A percentile compares a stretch with the other conserved stretches of the same genome.
Evolutionary conservation across 2,113 vertebrate species (phyloP).

Genomic region (Paedocypris sp.): DNA sequence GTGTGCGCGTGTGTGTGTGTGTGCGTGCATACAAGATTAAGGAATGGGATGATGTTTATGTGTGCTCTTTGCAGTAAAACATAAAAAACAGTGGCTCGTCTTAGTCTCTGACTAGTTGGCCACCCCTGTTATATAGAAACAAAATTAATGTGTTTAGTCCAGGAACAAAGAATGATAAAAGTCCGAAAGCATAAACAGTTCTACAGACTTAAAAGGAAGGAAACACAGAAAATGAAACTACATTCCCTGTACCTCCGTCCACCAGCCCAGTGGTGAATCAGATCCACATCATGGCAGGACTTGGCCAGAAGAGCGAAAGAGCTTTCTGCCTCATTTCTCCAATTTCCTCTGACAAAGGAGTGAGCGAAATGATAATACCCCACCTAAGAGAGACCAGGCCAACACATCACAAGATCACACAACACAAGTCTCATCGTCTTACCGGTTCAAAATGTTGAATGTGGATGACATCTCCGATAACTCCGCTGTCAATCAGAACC

Average conservation of each 20-base stretch:
- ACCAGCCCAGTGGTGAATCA: slow-evolving; percentile 70
- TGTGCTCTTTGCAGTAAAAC: too few species aligned
- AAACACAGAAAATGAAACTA: neutral
- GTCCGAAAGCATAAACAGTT: too few species aligned
- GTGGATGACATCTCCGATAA: slow-evolving; percentile 66
- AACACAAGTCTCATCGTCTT: slow-evolving; percentile 21
- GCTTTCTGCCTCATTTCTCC: slow-evolving; percentile 70
- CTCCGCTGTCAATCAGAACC: slow-evolving; percentile 62
- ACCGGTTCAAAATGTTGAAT: slow-evolving; percentile 76
- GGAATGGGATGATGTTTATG: too few species aligned
- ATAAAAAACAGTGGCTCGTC: too few species aligned
- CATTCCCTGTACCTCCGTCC: slow-evolving; percentile 52
- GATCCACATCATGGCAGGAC: slow-evolving; percentile 73
- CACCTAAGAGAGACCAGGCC: slow-evolving; percentile 49
- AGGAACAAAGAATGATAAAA: neutral
- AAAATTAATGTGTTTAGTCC: too few species aligned
- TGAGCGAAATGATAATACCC: slow-evolving; percentile 75
- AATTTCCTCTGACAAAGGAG: slow-evolving; percentile 74
- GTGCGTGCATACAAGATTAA: too few species aligned
- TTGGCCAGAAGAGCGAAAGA: slow-evolving; percentile 70
- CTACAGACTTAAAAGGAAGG: too few species aligned
- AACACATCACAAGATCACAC: neutral
- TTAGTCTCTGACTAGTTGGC: too few species aligned
- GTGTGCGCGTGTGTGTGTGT: too few species aligned
- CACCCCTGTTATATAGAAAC: too few species aligned